phyloP scores from a whole-genome alignment of 1,140 invertebrate genomes.

The Drosophila hydei region DNA sequence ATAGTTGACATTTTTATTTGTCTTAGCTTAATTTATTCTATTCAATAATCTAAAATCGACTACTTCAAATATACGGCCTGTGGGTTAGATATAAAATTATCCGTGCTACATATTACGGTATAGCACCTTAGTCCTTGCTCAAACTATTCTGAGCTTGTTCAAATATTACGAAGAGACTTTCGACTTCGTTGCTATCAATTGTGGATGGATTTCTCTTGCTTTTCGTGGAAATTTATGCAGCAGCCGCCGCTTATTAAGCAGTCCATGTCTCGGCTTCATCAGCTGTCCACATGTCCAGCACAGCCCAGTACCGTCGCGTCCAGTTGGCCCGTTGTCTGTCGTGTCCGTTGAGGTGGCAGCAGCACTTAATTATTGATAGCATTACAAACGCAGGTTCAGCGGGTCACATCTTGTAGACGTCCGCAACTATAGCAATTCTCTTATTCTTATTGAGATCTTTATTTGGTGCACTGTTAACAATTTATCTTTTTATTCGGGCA shows the following conservation, averaged over 20 bases:
- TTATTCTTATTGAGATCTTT: slow-evolving; percentile 38
- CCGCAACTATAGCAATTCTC: slow-evolving; percentile 5
- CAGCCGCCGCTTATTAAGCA: slow-evolving; percentile 75
- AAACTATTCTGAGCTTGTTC: not conserved
- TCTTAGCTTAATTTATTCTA: no score
- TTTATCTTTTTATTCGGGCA: slow-evolving; percentile 39
- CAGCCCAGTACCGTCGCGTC: not conserved
- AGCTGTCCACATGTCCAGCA: slow-evolving; percentile 4
- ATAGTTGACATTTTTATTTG: no score
- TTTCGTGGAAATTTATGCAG: slow-evolving; percentile 76
- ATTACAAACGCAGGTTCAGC: slow-evolving; percentile 74
- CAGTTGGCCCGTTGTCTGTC: slow-evolving; percentile 15
- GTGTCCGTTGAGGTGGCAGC: slow-evolving; percentile 69
- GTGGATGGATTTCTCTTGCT: slow-evolving; percentile 33
- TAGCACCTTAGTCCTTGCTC: no score
- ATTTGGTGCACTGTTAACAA: slow-evolving; percentile 46
- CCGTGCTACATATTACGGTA: no score
- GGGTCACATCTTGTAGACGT: slow-evolving; percentile 63
- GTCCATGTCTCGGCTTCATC: slow-evolving; percentile 49
- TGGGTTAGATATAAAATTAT: no score
- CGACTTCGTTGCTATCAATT: not conserved
- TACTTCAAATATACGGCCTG: no score
- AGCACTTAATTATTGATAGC: slow-evolving; percentile 81
- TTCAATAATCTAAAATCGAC: no score
- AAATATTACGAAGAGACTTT: slow-evolving; percentile 25